Conservation (phyloP, 2,113 vertebrate species). For the Steatornis caripensis region DNA sequence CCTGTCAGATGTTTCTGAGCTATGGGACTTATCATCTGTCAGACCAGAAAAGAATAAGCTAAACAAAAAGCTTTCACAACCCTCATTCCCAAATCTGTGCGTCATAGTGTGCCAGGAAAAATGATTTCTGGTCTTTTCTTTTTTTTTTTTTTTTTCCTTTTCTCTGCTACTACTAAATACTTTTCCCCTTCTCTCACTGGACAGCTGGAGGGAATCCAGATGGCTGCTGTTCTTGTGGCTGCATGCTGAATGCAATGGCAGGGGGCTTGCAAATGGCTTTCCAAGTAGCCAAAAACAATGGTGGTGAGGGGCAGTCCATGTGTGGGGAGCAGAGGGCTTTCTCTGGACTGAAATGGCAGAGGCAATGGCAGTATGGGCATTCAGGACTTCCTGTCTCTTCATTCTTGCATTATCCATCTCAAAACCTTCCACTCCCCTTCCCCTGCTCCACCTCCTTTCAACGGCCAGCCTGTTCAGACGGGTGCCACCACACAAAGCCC, state of each 20-base stretch:
- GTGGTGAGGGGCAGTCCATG: background rate
- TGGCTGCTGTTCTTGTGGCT: background rate
- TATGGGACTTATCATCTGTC: conserved; percentile 69
- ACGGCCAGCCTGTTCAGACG: background rate
- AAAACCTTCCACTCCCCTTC: background rate
- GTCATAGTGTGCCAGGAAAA: conserved; percentile 49
- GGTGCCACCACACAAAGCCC: conserved; percentile 13
- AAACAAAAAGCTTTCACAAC: conserved; percentile 66
- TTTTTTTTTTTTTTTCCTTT: background rate
- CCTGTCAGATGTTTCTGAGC: conserved; percentile 50
- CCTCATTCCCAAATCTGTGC: conserved; percentile 39
- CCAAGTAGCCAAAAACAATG: background rate
- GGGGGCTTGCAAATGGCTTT: background rate
- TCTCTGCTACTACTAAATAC: conserved; percentile 2
- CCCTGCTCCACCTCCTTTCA: background rate
- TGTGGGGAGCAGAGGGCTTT: background rate
- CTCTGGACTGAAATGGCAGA: background rate
- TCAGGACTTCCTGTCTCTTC: background rate
- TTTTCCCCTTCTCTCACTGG: conserved; percentile 27
- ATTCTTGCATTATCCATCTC: background rate
- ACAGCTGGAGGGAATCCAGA: conserved; percentile 30
- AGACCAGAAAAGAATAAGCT: conserved; percentile 66
- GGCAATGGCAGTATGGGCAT: background rate
- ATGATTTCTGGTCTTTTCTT: background rate
- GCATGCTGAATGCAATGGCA: background rate